Conservation (phyloP, 2,888 invertebrate species). For the Cantharis nigra region DNA sequence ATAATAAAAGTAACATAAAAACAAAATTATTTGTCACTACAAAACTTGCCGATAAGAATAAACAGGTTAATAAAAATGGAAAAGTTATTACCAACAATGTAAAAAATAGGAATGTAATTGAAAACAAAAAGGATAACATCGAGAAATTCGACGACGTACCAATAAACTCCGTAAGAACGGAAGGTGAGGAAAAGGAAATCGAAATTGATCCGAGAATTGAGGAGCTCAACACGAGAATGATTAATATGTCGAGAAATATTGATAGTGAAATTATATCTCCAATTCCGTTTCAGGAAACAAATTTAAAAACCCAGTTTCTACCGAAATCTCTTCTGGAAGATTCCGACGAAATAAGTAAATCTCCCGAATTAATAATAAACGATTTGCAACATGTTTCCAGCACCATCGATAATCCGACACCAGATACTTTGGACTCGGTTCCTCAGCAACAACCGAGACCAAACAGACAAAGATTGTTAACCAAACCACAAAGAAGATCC, state of each 20-base stretch:
- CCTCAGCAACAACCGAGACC: slow-evolving; percentile 51
- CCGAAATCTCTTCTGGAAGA: slow-evolving; percentile 35
- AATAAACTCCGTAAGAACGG: neutral
- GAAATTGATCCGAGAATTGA: slow-evolving; percentile 25
- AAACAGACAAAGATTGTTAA: slow-evolving; percentile 57
- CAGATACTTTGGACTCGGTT: slow-evolving; percentile 42
- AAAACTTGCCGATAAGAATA: slow-evolving; percentile 24
- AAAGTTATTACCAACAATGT: slow-evolving; percentile 7
- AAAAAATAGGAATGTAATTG: slow-evolving; percentile 7
- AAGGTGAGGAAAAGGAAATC: slow-evolving; percentile 6
- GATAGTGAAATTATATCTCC: slow-evolving; percentile 20
- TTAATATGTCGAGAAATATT: slow-evolving; percentile 13
- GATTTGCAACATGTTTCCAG: slow-evolving; percentile 17
- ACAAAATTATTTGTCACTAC: slow-evolving; percentile 39
- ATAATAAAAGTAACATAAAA: slow-evolving; percentile 30
- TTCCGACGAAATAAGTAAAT: slow-evolving; percentile 12
- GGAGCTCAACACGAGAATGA: slow-evolving; percentile 2
- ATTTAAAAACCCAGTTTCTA: slow-evolving; percentile 39
- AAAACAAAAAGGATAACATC: slow-evolving; percentile 3
- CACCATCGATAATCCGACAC: slow-evolving; percentile 29
- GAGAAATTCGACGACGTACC: slow-evolving; percentile 6
- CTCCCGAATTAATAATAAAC: slow-evolving; percentile 17
- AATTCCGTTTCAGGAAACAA: slow-evolving; percentile 4
- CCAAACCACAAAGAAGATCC: slow-evolving; percentile 57
- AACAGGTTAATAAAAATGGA: slow-evolving; percentile 14